phyloP scores from a whole-genome alignment of 2,797 vertebrate genomes.

The Vireo griseus region DNA sequence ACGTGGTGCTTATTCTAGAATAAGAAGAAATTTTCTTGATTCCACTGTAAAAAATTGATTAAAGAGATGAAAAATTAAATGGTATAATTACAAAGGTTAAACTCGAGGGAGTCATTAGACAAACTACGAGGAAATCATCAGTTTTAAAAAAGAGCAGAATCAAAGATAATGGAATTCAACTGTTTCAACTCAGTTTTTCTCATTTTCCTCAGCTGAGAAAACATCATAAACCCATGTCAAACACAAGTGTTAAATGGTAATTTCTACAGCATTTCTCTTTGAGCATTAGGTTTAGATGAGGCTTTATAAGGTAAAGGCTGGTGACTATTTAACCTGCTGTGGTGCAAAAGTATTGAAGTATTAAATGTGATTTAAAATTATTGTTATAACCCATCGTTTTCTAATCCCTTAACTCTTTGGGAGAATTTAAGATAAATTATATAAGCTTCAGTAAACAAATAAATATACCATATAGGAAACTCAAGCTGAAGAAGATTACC shows the following conservation, averaged over 20 bases:
- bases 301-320: conserved; percentile 28
- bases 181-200: background rate
- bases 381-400: background rate
- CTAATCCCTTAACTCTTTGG: background rate
- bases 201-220: conserved; percentile 33
- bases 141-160: background rate
- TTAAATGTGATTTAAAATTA: background rate
- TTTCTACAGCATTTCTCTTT: background rate
- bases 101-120: conserved; percentile 5
- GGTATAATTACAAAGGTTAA: conserved; percentile 16
- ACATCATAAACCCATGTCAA: conserved; percentile 29
- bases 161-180: conserved; percentile 18
- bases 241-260: conserved; percentile 10
- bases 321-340: conserved; percentile 3
- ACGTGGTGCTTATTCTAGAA: background rate
- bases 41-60: background rate
- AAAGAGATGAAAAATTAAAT: conserved; percentile 25
- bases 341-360: background rate
- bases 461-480: background rate
- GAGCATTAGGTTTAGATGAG: conserved; percentile 19
- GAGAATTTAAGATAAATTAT: background rate
- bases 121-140: background rate
- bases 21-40: background rate
- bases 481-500: background rate
- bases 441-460: conserved; percentile 6